These are phyloP conservation scores for Sarcophaga rosellei DNA, from an alignment of 2,888 invertebrate species.

Conservation along the genomic window DNA sequence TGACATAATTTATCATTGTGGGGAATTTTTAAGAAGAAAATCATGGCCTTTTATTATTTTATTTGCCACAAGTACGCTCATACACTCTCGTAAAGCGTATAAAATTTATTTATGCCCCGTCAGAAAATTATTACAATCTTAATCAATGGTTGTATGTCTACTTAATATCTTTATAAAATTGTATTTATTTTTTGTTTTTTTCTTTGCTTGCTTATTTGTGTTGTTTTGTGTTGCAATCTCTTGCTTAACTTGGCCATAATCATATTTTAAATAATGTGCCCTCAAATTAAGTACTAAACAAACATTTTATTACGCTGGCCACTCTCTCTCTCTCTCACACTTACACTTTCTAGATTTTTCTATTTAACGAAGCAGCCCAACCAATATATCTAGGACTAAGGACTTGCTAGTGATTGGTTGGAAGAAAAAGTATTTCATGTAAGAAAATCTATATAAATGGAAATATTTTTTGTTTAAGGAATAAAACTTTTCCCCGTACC, in stretches of 20 bases:
- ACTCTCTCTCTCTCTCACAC: background rate
- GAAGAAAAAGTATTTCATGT: background rate
- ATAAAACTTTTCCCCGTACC: background rate
- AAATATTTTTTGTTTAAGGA: background rate
- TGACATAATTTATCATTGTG: constrained; percentile 25
- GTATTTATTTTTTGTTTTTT: background rate
- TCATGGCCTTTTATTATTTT: constrained; percentile 12
- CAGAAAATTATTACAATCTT: constrained; percentile 31
- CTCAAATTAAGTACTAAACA: constrained; percentile 63
- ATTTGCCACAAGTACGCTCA: background rate
- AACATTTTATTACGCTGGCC: constrained; percentile 35
- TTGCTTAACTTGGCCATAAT: constrained; percentile 46
- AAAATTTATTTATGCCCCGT: constrained; percentile 17
- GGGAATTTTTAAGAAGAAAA: background rate
- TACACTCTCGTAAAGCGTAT: background rate
- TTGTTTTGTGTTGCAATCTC: constrained; percentile 34
- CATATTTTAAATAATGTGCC: constrained; percentile 63
- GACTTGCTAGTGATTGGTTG: background rate
- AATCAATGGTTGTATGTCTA: constrained; percentile 32
- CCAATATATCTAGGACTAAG: background rate
- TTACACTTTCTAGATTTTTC: background rate
- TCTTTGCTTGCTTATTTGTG: constrained; percentile 6
- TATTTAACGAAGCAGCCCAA: background rate
- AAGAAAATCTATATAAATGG: too few species aligned
- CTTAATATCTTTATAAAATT: constrained; percentile 12